Conservation (phyloP, 2,113 vertebrate species). For the Patagioenas fasciata region DNA sequence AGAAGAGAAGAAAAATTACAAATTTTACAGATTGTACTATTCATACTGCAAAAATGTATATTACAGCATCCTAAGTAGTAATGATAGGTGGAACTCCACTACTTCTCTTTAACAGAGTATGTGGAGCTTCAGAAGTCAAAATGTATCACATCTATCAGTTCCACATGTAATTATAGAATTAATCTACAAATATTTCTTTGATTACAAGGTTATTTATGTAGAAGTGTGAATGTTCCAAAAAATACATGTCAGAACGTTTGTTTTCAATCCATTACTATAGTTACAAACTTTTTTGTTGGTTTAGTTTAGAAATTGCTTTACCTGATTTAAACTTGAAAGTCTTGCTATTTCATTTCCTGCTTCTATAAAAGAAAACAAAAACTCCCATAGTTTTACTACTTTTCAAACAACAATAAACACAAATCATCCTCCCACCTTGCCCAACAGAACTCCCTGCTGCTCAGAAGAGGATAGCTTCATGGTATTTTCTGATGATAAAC, state of each 20-base stretch:
- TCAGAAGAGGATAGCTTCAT: neutral
- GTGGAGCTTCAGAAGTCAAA: neutral
- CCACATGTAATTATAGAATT: neutral
- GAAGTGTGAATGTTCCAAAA: neutral
- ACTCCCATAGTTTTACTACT: neutral
- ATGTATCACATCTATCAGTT: neutral
- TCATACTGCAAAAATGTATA: neutral
- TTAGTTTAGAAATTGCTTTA: slow-evolving; percentile 64
- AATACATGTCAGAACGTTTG: accelerated
- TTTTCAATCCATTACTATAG: neutral
- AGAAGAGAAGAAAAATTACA: neutral
- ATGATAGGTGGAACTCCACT: neutral
- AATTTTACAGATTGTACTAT: neutral
- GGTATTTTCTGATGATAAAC: neutral
- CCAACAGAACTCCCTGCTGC: neutral
- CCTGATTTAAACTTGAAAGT: slow-evolving; percentile 80
- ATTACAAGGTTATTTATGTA: neutral
- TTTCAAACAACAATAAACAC: neutral
- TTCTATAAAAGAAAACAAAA: slow-evolving; percentile 73
- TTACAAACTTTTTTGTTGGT: neutral
- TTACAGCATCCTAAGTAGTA: neutral
- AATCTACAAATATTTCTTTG: neutral
- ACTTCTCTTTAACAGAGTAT: neutral
- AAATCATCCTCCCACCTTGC: neutral
- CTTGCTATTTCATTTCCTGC: slow-evolving; percentile 85